Evolutionary conservation across 2,113 vertebrate genomes (phyloP).

Genomic region (Anolis carolinensis): DNA sequence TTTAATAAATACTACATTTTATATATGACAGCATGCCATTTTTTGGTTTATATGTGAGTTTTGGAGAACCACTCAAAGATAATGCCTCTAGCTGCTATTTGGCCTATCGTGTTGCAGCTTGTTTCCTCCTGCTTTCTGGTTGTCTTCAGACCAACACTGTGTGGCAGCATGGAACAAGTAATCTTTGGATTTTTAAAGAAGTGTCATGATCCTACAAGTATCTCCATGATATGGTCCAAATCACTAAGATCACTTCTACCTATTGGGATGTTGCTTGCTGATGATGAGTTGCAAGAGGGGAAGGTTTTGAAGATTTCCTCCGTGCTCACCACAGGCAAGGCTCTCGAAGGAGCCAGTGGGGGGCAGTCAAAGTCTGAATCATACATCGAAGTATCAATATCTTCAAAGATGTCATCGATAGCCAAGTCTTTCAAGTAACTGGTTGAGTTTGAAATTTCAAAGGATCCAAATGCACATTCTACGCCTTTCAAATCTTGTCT

Average conservation of each 20-base stretch:
- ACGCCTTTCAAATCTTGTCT: conserved; percentile 69
- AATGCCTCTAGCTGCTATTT: conserved; percentile 45
- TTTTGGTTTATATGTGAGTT: conserved; percentile 55
- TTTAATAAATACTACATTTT: conserved; percentile 69
- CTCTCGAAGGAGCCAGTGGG: conserved; percentile 66
- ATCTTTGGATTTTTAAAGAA: conserved; percentile 64
- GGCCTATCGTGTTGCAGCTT: conserved; percentile 48
- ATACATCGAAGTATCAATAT: conserved; percentile 90
- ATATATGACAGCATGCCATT: conserved; percentile 48
- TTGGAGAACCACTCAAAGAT: conserved; percentile 34
- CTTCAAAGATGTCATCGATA: conserved; percentile 88
- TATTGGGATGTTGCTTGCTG: conserved; percentile 76
- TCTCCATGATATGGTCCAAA: conserved; percentile 90
- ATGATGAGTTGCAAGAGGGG: conserved; percentile 72
- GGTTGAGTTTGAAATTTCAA: conserved; percentile 82
- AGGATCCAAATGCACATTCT: conserved; percentile 73
- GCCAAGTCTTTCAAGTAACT: conserved; percentile 87
- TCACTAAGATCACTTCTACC: conserved; percentile 85
- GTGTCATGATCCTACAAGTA: conserved; percentile 83
- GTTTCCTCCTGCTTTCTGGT: conserved; percentile 48
- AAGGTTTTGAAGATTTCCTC: conserved; percentile 80
- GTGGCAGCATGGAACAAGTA: conserved; percentile 59
- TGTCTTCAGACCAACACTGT: conserved; percentile 64
- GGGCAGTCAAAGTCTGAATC: conserved; percentile 83
- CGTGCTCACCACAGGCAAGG: conserved; percentile 52